Percentiles rank a stretch among this genome's conserved stretches.
Evolutionary conservation across 2,888 invertebrate species (phyloP).

Genomic region (Geotrupes spiniger): DNA sequence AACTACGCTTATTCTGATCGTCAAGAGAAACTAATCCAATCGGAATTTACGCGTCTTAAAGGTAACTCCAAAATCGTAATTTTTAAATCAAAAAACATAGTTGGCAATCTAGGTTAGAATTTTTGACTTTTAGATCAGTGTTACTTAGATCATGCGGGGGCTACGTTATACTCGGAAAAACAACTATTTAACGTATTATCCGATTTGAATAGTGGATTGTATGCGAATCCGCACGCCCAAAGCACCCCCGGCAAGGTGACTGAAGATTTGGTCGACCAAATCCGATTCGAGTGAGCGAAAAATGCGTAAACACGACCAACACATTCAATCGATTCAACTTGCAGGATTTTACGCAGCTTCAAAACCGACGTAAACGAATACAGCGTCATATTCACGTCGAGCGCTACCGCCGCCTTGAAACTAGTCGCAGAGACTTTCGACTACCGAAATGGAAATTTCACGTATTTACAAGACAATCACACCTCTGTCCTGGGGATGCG

Average conservation of each 20-base stretch:
- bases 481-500: constrained; percentile 94
- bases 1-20: constrained; percentile 32
- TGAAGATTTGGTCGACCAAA: constrained; percentile 81
- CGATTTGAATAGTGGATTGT: constrained; percentile 69
- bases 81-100: neutral
- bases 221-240: constrained; percentile 86
- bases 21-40: constrained; percentile 31
- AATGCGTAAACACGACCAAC: neutral
- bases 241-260: constrained; percentile 72
- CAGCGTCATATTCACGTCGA: constrained; percentile 88
- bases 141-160: constrained; percentile 89
- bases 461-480: constrained; percentile 87
- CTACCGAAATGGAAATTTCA: constrained; percentile 66
- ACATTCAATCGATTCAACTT: constrained; percentile 28
- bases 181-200: constrained; percentile 65
- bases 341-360: constrained; percentile 79
- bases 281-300: constrained; percentile 67
- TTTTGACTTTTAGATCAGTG: constrained; percentile 57
- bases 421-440: constrained; percentile 78
- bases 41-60: constrained; percentile 35
- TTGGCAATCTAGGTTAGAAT: neutral
- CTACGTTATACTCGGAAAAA: constrained; percentile 75
- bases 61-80: constrained; percentile 24
- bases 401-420: constrained; percentile 86
- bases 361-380: constrained; percentile 78